Conservation (phyloP, 1,140 invertebrate species). For the Halyomorpha halys region DNA sequence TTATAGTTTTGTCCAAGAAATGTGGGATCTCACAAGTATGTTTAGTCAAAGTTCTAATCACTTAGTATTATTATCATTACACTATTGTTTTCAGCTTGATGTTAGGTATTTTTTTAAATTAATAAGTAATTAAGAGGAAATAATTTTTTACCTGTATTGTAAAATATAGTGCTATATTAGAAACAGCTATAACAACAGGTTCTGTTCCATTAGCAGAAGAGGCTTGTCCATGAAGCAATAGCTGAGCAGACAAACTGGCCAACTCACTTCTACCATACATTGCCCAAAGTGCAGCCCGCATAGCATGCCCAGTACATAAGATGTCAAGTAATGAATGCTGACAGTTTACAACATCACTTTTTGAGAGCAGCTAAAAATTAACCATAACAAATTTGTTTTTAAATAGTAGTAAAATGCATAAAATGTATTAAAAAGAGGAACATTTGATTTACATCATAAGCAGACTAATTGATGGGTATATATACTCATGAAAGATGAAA, state of each 20-base stretch:
- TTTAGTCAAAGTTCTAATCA: too few species aligned
- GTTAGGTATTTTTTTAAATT: too few species aligned
- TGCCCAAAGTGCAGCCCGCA: slow-evolving; percentile 61
- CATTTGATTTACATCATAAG: too few species aligned
- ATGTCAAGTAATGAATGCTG: slow-evolving; percentile 72
- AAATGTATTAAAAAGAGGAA: too few species aligned
- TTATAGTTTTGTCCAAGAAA: too few species aligned
- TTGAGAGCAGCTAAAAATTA: slow-evolving; percentile 61
- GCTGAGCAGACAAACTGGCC: slow-evolving; percentile 62
- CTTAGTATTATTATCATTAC: too few species aligned
- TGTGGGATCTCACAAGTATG: too few species aligned
- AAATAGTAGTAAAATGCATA: too few species aligned
- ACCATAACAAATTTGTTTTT: slow-evolving; percentile 19
- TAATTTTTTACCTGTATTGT: slow-evolving; percentile 39
- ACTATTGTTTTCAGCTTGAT: too few species aligned
- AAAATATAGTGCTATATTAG: slow-evolving; percentile 54
- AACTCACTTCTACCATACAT: slow-evolving; percentile 79
- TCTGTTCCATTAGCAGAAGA: slow-evolving; percentile 41
- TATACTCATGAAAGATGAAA: too few species aligned
- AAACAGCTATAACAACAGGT: slow-evolving; percentile 56
- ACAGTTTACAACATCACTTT: slow-evolving; percentile 75
- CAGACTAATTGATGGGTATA: too few species aligned
- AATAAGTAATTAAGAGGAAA: too few species aligned
- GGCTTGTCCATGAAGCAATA: slow-evolving; percentile 60
- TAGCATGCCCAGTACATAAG: slow-evolving; percentile 45